phyloP scores from a whole-genome alignment of 2,113 vertebrate genomes.

The Thamnaconus septentrionalis region DNA sequence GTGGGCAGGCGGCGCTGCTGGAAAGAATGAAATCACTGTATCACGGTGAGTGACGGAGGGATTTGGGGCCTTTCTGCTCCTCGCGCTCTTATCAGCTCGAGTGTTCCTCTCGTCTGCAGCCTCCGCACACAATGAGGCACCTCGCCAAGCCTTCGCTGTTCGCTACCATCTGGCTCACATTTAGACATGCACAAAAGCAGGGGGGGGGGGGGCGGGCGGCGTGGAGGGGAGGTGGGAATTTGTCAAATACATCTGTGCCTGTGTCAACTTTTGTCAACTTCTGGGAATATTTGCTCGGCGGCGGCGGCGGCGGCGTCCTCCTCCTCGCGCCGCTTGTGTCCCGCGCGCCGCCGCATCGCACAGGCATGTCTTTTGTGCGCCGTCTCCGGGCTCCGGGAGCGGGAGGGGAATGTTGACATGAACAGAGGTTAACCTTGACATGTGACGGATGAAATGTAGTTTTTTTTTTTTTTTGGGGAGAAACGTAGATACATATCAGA shows the following conservation, averaged over 20 bases:
- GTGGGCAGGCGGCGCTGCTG: conserved; percentile 67
- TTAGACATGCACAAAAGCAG: conserved; percentile 75
- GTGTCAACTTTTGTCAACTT: conserved; percentile 77
- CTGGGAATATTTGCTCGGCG: conserved; percentile 71
- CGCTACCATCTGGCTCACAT: conserved; percentile 79
- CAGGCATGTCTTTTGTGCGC: conserved; percentile 46
- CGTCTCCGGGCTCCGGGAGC: conserved; percentile 40
- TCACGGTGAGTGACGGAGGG: conserved; percentile 71
- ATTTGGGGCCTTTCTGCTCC: conserved; percentile 62
- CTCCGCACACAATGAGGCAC: conserved; percentile 68
- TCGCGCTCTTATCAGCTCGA: conserved; percentile 69
- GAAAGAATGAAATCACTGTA: conserved; percentile 73
- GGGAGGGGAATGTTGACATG: conserved; percentile 55
- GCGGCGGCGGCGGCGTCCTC: conserved; percentile 44
- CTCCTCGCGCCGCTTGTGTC: no score
- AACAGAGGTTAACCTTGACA: conserved; percentile 63
- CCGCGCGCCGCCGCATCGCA: conserved; percentile 34
- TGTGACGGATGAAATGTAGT: conserved; percentile 46
- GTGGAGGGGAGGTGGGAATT: conserved; percentile 53
- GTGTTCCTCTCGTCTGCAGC: conserved; percentile 66
- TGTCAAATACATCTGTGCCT: conserved; percentile 79
- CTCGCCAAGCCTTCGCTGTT: conserved; percentile 71
- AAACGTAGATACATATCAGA: conserved; percentile 56
- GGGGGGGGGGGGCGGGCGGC: no score
- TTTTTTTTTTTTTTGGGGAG: conserved; percentile 47